Percentiles rank a stretch among this genome's conserved stretches.
These are phyloP conservation scores for Platyrinchus mystaceus DNA, from an alignment of 2,797 vertebrate species.

Conservation along the genomic window DNA sequence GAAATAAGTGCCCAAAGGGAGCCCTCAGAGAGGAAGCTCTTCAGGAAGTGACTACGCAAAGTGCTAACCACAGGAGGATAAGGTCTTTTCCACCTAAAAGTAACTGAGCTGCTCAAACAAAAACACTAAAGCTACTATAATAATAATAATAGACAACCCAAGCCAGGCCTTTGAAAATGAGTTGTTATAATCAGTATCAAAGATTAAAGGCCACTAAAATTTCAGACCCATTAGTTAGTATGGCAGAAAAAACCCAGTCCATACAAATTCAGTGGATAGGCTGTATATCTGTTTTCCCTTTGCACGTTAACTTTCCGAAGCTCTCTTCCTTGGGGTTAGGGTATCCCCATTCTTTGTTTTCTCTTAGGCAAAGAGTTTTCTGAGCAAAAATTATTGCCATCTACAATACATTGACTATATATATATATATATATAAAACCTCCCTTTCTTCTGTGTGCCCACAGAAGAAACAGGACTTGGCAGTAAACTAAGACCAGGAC, in stretches of 20 bases:
- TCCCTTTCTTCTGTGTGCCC: not conserved
- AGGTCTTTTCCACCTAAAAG: conserved; percentile 34
- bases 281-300: not conserved
- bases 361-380: not conserved
- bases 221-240: not conserved
- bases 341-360: not conserved
- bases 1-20: conserved; percentile 20
- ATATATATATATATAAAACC: not conserved
- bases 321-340: not conserved
- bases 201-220: conserved; percentile 26
- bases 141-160: not conserved
- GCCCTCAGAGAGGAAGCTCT: not conserved
- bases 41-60: not conserved
- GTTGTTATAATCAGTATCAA: conserved; percentile 10
- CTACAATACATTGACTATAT: not conserved
- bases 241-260: not conserved
- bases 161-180: not conserved
- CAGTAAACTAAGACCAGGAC: not conserved
- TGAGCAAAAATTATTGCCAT: not conserved
- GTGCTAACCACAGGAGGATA: not conserved
- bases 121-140: not conserved
- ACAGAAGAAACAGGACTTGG: not conserved
- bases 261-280: not conserved
- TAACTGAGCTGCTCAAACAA: not conserved
- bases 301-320: not conserved